Evolutionary conservation across 2,888 invertebrate genomes (phyloP), one percentile per base, ranked within the genome.

Genomic region (Cantharis rustica): DNA sequence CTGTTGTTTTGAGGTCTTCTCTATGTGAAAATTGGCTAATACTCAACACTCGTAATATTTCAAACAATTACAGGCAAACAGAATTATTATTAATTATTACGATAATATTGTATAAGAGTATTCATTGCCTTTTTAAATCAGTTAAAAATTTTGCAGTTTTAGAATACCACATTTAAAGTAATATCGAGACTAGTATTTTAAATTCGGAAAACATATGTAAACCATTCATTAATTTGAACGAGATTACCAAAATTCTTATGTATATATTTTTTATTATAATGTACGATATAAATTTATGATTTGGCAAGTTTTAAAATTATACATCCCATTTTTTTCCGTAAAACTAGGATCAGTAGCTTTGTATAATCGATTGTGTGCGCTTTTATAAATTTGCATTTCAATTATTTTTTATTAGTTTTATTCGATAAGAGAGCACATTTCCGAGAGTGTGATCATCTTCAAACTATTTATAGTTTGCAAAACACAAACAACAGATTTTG

Each of bases 381-480:
- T 47, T n/a, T 47, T 47, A 47, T n/a, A 47, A 47, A 47, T 47
- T n/a, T n/a, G 7, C 47, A 47, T 47, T 31, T n/a, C 5, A 47
- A 47, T 47, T 47, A n/a, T n/a, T 66, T 64, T 64, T 31, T 72
- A 72, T 66, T 72, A 72, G 72, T 31, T 72, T 72, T 72, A 72
- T 15, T 13, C 26, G 16, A 72, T 26, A 72, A 72, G 70, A 72
- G 66, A 72, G 66, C 66, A 72, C 62, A 72, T 72, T 47, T 72
- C 17, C 63, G 13, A 13, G 47, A 66, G 31, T 72, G 61, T 68
- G 72, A 72, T 72, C 72, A 72, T 72, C 72, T 23, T 61, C 64
- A 61, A 23, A 72, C 72, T 72, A 72, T 72, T 72, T 64, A 72
- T 72, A 72, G 72, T 27, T 17, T 64, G 66, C 16, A 63, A 71